Conservation (phyloP, 2,113 vertebrate species). For the Sialia sialis region DNA sequence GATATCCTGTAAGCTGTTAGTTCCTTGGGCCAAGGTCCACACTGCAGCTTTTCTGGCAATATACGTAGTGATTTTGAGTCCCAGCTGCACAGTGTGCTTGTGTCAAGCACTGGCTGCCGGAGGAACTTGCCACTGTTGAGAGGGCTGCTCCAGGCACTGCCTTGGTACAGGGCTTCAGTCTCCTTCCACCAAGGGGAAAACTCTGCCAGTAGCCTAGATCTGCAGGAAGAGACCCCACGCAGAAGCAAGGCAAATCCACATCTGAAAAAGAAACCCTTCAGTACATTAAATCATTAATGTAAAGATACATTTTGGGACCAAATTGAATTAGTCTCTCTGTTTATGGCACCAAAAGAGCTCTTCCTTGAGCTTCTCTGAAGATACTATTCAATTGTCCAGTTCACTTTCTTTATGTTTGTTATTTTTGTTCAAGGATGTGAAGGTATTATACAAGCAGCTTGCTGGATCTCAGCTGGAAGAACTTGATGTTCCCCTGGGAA, state of each 20-base stretch:
- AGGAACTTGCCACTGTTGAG: neutral
- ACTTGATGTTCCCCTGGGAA: conserved; percentile 78
- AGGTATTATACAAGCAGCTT: conserved; percentile 86
- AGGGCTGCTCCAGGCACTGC: neutral
- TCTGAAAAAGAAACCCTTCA: neutral
- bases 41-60: neutral
- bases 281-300: neutral
- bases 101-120: neutral
- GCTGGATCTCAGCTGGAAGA: conserved; percentile 85
- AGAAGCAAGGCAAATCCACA: neutral
- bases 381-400: neutral
- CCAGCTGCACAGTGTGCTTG: accelerated
- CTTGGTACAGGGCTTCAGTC: neutral
- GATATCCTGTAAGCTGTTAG: neutral
- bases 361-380: neutral
- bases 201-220: neutral
- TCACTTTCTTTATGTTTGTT: neutral
- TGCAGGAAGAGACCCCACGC: neutral
- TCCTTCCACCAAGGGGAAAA: neutral
- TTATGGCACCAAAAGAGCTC: neutral
- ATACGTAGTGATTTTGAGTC: neutral
- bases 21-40: neutral
- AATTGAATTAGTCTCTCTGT: neutral
- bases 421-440: conserved; percentile 81
- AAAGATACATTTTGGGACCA: neutral